Base-by-base conservation (phyloP, 2,113 vertebrate genomes). In the Pterocles burchelli region DNA sequence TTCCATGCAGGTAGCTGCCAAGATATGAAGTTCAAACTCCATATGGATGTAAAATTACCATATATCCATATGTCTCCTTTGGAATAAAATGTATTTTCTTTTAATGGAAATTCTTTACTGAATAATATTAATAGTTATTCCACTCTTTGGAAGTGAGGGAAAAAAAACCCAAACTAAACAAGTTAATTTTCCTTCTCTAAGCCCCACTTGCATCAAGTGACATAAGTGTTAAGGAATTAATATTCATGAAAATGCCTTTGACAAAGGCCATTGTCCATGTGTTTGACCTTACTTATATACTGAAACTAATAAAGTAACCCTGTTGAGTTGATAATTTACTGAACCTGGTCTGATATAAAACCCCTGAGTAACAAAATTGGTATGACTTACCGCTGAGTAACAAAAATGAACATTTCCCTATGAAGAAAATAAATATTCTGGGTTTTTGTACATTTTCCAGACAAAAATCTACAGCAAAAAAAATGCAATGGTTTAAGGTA, bases 1-100 rank as follows among this genome's bases (percentile, higher is more conserved):
- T 95, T 95, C 71, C 63, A 66, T 74, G 29, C 63, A 95, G 83
- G 59, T 72, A 92, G 66, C 55, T 92, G 88, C 92, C 95, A 95
- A 95, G 55, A 71, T 79, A 65, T 21, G 28, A 93, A 95, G 51
- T 90, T 92, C 62, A 89, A 62, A 43, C 24, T 89, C 85, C 45
- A 67, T 86, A 95, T 91, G 66, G 73, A 88, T 83, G 85, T 54
- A 89, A 91, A 90, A 92, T 90, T 90, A 85, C 5, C 34, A 38
- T 74, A 28, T 77, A 86, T 52, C 90, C 45, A 15, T 87, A 71
- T 57, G 52, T 83, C 21, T 92, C 14, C 21, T 93, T 80, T 90
- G 54, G 62, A 89, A 49, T 13, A 77, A 8, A 91, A 68, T 24
- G 34, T 46, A 58, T 81, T 90, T 93, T 72, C 22, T 85, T 91